Base-by-base conservation (phyloP, 2,797 vertebrate genomes). In the Gallinago stenura region DNA sequence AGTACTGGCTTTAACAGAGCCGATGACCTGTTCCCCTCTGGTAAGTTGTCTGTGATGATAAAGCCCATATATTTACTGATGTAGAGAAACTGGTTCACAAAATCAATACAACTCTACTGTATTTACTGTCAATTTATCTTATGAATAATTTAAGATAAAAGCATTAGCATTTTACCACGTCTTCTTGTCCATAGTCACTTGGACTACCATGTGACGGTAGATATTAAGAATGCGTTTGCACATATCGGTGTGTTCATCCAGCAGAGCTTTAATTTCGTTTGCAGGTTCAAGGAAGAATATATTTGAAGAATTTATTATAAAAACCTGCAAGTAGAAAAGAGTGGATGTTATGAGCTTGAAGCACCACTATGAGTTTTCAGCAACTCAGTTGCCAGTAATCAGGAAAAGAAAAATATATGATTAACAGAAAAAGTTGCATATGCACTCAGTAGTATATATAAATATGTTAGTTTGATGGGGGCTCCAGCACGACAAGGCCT, bases 201-300 rank as follows among this genome's bases (percentile, higher is more conserved):
- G 99, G 94, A 99, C 99, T 90, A 99, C 99, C 96, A 99, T 99
- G 97, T 99, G 99, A 81, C 99, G 99, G 97, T 99, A 99, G 97
- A 99, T 99, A 97, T 99, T 99, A 77, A 99, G 98, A 97, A 99
- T 99, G 62, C 99, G 98, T 98, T 99, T 99, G 98, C 99, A 99
- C 99, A 99, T 99, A 97, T 99, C 99, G 3, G 99, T 99, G 62
- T 99, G 99, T 76, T 99, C 99, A 97, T 99, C 99, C 96, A 99
- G 96, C 70, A 99, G 98, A 83, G 94, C 97, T 98, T 99, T 99
- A 97, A 99, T 98, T 96, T 99, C 99, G 94, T 99, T 99, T 92
- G 99, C 99, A 80, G 99, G 99, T 95, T 99, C 99, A 97, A 99
- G 97, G 79, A 99, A 98, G 97, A 99, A 99, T 91, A 99, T 99